Evolutionary conservation across 2,797 vertebrate genomes (phyloP).

Genomic region (Bradypus variegatus): DNA sequence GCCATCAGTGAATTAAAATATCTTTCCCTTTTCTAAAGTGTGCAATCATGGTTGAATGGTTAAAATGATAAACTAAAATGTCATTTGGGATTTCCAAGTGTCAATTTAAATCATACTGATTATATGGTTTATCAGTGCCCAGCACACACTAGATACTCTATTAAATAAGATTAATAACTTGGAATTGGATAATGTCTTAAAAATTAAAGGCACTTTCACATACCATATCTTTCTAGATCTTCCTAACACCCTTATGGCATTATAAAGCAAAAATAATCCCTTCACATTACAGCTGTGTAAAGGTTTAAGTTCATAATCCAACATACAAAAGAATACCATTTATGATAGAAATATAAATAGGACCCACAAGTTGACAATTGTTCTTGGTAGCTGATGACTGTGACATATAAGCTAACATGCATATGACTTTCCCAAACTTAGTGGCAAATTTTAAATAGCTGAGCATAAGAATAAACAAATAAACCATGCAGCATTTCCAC

Average conservation of each 20-base stretch:
- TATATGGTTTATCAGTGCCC: constrained; percentile 55
- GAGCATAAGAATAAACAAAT: not conserved
- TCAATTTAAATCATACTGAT: constrained; percentile 57
- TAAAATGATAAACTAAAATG: constrained; percentile 50
- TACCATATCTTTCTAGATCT: not conserved
- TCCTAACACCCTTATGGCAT: not conserved
- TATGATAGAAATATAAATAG: not conserved
- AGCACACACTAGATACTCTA: constrained; percentile 38
- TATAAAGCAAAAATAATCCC: constrained; percentile 11
- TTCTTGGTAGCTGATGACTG: not conserved
- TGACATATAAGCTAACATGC: not conserved
- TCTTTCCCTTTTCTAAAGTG: constrained; percentile 45
- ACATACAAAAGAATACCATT: not conserved
- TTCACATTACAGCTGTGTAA: not conserved
- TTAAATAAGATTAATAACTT: constrained; percentile 51
- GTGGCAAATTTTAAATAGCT: not conserved
- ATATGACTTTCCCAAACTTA: not conserved
- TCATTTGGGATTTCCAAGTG: constrained; percentile 43
- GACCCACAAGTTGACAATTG: not conserved
- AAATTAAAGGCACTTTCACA: constrained; percentile 30
- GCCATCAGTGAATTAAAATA: constrained; percentile 48
- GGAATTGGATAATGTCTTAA: constrained; percentile 20
- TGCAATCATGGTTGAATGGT: constrained; percentile 31
- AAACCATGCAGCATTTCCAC: not conserved
- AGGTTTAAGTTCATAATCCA: not conserved